A percentile compares a stretch with the other conserved stretches of the same genome.
phyloP scores from a whole-genome alignment of 2,888 invertebrate genomes.

The Microplitis manilae region DNA sequence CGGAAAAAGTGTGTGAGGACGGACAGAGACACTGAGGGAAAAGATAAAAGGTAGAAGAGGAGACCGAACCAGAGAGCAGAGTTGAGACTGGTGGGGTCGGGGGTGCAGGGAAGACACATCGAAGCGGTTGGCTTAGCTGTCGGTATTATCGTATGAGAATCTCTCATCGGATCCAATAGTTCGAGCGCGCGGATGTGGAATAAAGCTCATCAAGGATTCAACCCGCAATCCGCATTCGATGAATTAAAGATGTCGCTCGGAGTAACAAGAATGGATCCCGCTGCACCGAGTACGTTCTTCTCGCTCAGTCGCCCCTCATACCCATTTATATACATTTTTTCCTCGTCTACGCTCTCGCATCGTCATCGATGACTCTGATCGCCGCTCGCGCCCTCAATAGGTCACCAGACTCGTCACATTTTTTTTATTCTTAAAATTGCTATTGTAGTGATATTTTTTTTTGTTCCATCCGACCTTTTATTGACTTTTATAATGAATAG shows the following conservation, averaged over 20 bases:
- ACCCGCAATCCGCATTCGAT: constrained; percentile 70
- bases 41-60: constrained; percentile 37
- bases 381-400: too few relatives aligned
- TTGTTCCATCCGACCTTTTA: constrained; percentile 41
- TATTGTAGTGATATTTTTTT: neutral
- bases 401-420: too few relatives aligned
- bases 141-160: constrained; percentile 69
- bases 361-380: constrained; percentile 1
- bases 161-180: constrained; percentile 68
- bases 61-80: constrained; percentile 13
- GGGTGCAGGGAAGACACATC: constrained; percentile 39
- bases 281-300: constrained; percentile 40
- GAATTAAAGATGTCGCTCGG: constrained; percentile 70
- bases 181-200: constrained; percentile 69
- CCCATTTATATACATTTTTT: constrained; percentile 31
- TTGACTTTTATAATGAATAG: neutral
- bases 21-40: neutral
- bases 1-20: constrained; percentile 32
- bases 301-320: constrained; percentile 37
- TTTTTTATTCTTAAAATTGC: too few relatives aligned
- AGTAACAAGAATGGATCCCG: constrained; percentile 69
- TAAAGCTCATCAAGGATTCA: constrained; percentile 71
- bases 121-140: constrained; percentile 52
- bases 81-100: constrained; percentile 35
- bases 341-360: constrained; percentile 18